These are phyloP conservation scores for Macrosoma leucophasiata DNA, from an alignment of 2,888 invertebrate species.

Conservation along the genomic window DNA sequence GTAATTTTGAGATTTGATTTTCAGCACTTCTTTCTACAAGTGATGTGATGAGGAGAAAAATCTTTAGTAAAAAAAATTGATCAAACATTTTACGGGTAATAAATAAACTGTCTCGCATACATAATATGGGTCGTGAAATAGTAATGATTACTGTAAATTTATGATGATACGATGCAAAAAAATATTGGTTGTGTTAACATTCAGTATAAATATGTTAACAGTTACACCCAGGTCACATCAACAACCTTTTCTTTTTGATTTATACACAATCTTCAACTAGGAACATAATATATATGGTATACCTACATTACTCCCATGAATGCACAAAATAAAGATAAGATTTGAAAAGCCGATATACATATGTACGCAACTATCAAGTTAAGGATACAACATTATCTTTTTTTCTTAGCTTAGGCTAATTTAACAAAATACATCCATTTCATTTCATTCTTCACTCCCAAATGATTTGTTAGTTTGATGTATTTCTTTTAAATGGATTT, in stretches of 20 bases:
- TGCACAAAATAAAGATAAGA: slow-evolving; percentile 49
- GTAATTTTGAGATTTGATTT: too few relatives aligned
- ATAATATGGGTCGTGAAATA: too few relatives aligned
- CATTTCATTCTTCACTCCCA: slow-evolving; percentile 1
- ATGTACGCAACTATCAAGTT: slow-evolving; percentile 37
- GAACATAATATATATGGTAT: slow-evolving; percentile 33
- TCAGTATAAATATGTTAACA: slow-evolving; percentile 37
- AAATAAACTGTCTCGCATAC: too few relatives aligned
- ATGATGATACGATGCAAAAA: slow-evolving; percentile 50
- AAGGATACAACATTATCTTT: slow-evolving; percentile 49
- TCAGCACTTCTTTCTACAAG: too few relatives aligned
- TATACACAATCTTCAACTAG: slow-evolving; percentile 42
- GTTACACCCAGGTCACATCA: slow-evolving; percentile 74
- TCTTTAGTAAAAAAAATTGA: too few relatives aligned
- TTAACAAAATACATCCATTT: slow-evolving; percentile 62
- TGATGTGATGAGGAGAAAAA: too few relatives aligned
- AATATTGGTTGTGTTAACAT: slow-evolving; percentile 51
- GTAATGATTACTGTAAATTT: too few relatives aligned
- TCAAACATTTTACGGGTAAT: too few relatives aligned
- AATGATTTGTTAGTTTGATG: slow-evolving; percentile 20
- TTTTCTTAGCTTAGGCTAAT: slow-evolving; percentile 70
- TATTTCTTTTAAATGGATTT: slow-evolving; percentile 35
- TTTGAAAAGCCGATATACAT: slow-evolving; percentile 36
- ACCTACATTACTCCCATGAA: slow-evolving; percentile 40
- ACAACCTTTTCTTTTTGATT: slow-evolving; percentile 44